Base-by-base conservation (phyloP, 2,797 vertebrate genomes). In the Pyrocephalus nanus region DNA sequence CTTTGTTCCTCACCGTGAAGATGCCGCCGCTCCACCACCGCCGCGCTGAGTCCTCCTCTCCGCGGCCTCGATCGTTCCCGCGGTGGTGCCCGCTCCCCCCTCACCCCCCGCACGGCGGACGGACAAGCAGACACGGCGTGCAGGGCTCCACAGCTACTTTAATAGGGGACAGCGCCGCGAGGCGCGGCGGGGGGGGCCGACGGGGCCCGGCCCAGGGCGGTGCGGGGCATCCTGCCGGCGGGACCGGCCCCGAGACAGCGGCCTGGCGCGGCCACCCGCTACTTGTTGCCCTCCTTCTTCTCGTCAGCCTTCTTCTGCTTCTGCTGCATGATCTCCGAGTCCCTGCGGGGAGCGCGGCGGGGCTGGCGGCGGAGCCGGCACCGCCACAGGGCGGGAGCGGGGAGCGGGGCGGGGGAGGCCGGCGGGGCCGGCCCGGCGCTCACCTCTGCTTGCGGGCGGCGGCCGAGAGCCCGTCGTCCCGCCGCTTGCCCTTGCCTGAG, bases 301-400 rank as follows among this genome's bases (percentile, higher is more conserved):
- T 98, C 98, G 48, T 92, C 93, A 53, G 96, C 97, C 95, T 98
- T 98, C 97, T 99, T 99, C 97, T 99, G 99, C 98, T 99, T 99
- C 96, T 99, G 98, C 96, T 99, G 98, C 99, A 99, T 99, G 97
- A 99, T 99, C 97, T 99, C 98, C n/a, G 99, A 99, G 97, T 99
- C 99, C 98, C 99, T 99, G 90, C 62, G 94, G 94, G 92, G 38
- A 93, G 53, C 54, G 65, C 61, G 86, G 54, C 73, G 47, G 45
- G 61, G 66, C 55, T 54, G 80, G 80, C 67, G 48, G 58, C 72
- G 88, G 96, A 11, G 92, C 83, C 94, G 87, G 95, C 95, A 90
- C 43, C 65, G 19, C 60, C 32, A 14, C 55, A 16, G 36, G 34
- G 16, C 34, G 12, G 42, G 55, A 19, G 16, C 38, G 11, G 40